Base-by-base conservation (phyloP, 2,888 invertebrate genomes). In the Eurois occulta region DNA sequence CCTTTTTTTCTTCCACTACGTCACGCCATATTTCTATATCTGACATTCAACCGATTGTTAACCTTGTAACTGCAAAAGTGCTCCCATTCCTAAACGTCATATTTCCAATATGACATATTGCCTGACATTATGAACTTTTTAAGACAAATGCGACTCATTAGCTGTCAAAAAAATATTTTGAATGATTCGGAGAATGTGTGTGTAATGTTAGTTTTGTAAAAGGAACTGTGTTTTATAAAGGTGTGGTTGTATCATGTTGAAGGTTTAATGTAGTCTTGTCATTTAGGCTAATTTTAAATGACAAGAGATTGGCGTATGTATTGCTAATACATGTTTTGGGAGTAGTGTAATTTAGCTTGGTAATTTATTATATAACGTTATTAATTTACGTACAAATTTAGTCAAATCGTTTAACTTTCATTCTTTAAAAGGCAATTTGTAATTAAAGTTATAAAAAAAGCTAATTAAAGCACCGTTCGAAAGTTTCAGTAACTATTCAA, bases 1-100 rank as follows among this genome's bases (percentile, higher is more conserved):
- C 72, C 69, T 72, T 86, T 88, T 85, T 76, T 73, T 78, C 60
- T 78, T 77, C 48, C 64, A 72, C 71, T 75, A 76, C 81, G 83
- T 83, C 86, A 89, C 80, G 83, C 79, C 66, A 70, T 58, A 81
- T 81, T 87, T 85, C 77, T 77, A 77, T 82, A 85, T 71, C 80
- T 89, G 88, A 83, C 89, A 88, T 89, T 89, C 87, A 72, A 67
- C 67, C 73, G 77, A 87, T 85, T 84, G 80, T 82, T 89, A 83
- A 83, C 89, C 89, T 89, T 89, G 89, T 84, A 80, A 83, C 78
- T 74, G 81, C 81, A 80, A 71, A 65, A 78, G 58, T 85, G 86
- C 83, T 87, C 86, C 77, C 80, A 86, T 88, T 88, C 83, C 82
- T 82, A 81, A 71, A 77, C 79, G 74, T 80, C 77, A 82, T 11